phyloP scores from a whole-genome alignment of 1,140 invertebrate species.

The Drosophila bipectinata region DNA sequence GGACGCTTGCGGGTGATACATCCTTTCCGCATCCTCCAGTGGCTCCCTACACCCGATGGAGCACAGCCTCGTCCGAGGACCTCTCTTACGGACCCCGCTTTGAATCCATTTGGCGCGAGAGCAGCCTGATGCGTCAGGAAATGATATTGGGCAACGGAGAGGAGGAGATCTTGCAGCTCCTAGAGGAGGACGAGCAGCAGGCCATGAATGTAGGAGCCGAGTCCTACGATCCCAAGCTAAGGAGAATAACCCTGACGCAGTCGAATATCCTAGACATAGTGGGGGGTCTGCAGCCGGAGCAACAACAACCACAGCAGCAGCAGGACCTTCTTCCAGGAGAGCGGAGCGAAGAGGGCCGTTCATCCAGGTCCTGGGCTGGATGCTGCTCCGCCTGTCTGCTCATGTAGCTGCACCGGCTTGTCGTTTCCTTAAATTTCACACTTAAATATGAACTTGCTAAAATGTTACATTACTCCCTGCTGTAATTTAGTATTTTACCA shows the following conservation, averaged over 20 bases:
- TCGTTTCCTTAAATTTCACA: conserved; percentile 5
- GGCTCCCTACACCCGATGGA: conserved; percentile 44
- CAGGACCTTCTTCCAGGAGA: neutral
- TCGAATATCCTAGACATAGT: conserved; percentile 8
- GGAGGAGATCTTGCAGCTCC: conserved; percentile 2
- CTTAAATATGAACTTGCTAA: neutral
- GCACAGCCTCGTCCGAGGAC: conserved; percentile 32
- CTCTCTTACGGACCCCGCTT: conserved; percentile 48
- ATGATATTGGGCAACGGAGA: neutral
- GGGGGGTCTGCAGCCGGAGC: neutral
- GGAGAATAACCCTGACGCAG: conserved; percentile 4
- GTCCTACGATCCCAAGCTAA: conserved; percentile 14
- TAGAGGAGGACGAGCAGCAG: conserved; percentile 27
- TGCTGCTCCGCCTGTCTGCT: conserved; percentile 16
- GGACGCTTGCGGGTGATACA: neutral
- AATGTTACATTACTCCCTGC: neutral
- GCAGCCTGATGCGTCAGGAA: conserved; percentile 1
- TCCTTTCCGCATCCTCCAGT: conserved; percentile 18
- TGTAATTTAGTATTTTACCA: neutral
- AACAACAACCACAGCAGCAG: neutral
- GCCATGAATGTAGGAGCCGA: conserved; percentile 33
- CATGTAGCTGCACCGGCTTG: conserved; percentile 8
- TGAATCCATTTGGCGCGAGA: conserved; percentile 64
- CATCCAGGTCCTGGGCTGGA: neutral
- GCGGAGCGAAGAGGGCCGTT: neutral